These are phyloP conservation scores for Andricus quercusramuli DNA, from an alignment of 2,888 invertebrate genomes.

Conservation along the genomic window DNA sequence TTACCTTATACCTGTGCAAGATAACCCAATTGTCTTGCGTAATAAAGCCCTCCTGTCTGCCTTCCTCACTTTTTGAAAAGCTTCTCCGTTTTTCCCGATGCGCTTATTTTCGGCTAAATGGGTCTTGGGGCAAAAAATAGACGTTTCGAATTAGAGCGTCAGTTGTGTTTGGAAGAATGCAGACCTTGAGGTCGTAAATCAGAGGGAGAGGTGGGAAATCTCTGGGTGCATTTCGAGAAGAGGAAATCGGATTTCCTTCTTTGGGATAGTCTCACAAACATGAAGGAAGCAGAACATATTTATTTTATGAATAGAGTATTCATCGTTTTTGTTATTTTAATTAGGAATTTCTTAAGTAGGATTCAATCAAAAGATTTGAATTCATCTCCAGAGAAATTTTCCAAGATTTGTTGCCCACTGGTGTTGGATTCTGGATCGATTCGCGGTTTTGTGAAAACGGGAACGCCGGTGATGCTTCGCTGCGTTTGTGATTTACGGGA, in stretches of 20 bases:
- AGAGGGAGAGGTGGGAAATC: background rate
- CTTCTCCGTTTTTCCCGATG: background rate
- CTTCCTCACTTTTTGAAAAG: conserved; percentile 46
- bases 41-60: conserved; percentile 50
- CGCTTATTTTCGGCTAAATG: conserved; percentile 29
- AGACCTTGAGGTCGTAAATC: conserved; percentile 33
- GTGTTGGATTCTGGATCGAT: conserved; percentile 55
- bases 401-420: conserved; percentile 12
- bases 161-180: conserved; percentile 41
- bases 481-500: conserved; percentile 72
- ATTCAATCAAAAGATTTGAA: background rate
- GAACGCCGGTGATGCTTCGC: conserved; percentile 66
- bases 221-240: background rate
- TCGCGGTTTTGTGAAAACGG: conserved; percentile 52
- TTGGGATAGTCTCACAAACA: background rate
- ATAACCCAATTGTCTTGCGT: conserved; percentile 67
- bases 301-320: too few species aligned
- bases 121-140: conserved; percentile 21
- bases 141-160: conserved; percentile 26
- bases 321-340: too few species aligned
- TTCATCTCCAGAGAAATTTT: conserved; percentile 1
- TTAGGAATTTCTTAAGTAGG: too few species aligned
- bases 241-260: conserved; percentile 14
- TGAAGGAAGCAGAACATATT: background rate
- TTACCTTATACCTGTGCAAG: conserved; percentile 59